Base-by-base conservation (phyloP, 2,888 invertebrate genomes). In the Drosophila borealis region DNA sequence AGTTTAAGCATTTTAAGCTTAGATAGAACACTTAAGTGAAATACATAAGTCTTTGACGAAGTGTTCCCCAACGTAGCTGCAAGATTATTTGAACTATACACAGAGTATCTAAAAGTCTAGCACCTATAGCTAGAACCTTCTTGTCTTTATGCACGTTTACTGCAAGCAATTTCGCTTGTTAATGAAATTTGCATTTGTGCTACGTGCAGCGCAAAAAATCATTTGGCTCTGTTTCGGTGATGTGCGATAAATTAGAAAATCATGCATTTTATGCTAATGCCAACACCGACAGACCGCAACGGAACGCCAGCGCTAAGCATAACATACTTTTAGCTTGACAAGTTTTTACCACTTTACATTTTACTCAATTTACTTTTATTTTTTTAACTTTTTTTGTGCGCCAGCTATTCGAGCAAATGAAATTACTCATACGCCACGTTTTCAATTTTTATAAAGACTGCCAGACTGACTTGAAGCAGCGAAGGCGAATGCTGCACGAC, bases 171-270 rank as follows among this genome's bases (percentile, higher is more conserved):
- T 83, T 83, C 50, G 86, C 82, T 80, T 74, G 82, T 88, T 88
- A 83, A 83, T 83, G 88, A 83, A 83, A 83, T 83, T 83, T 83
- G 82, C 82, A 83, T 85, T 85, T 85, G 74, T 63, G 72, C 74
- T 81, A 80, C 80, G 86, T 88, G 88, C 82, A 74, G 71, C 67
- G 77, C 61, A 69, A 67, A 67, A 78, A 81, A 75, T n/a, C 54
- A 73, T 80, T 71, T 57, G 56, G 56, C 67, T 79, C 48, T 65
- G 53, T 80, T 88, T 77, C 49, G 80, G 82, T 85, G 86, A 83
- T 88, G 82, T 74, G 80, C 80, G 82, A 83, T 88, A 88, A 83
- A 83, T 83, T 88, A 88, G 83, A 82, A 83, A 88, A 83, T 83
- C 83, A 88, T 85, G 82, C 80, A 74, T 74, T 88, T 88, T 88